phyloP scores from a whole-genome alignment of 2,113 vertebrate species.

The Lamprologus lemairii region DNA sequence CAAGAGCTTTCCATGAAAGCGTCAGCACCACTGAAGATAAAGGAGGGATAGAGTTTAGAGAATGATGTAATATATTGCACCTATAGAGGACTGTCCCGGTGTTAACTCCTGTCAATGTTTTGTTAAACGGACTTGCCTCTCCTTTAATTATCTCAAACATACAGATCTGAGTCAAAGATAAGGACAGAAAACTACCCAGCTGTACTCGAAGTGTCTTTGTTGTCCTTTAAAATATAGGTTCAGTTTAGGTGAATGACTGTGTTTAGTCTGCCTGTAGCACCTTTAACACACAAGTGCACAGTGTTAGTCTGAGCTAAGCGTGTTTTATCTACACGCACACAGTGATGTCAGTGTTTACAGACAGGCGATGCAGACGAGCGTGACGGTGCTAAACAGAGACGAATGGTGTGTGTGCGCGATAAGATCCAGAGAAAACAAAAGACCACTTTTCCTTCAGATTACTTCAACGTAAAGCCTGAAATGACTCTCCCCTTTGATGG shows the following conservation, averaged over 20 bases:
- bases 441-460: background rate
- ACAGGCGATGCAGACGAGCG: background rate
- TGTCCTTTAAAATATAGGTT: background rate
- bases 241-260: background rate
- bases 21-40: background rate
- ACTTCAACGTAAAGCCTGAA: background rate
- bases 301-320: background rate
- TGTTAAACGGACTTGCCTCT: background rate
- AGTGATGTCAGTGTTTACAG: conserved; percentile 41
- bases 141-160: background rate
- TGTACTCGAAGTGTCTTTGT: background rate
- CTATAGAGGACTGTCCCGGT: background rate
- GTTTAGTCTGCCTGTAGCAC: conserved; percentile 24
- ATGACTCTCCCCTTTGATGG: background rate
- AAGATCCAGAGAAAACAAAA: background rate
- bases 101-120: background rate
- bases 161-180: background rate
- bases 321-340: background rate
- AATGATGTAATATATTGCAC: background rate
- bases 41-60: background rate
- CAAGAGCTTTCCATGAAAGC: background rate
- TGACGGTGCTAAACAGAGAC: conserved; percentile 4
- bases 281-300: background rate
- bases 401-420: conserved; percentile 44
- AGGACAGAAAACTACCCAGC: background rate